Conservation (phyloP, 2,797 vertebrate species). For the Cheracebus regulus region DNA sequence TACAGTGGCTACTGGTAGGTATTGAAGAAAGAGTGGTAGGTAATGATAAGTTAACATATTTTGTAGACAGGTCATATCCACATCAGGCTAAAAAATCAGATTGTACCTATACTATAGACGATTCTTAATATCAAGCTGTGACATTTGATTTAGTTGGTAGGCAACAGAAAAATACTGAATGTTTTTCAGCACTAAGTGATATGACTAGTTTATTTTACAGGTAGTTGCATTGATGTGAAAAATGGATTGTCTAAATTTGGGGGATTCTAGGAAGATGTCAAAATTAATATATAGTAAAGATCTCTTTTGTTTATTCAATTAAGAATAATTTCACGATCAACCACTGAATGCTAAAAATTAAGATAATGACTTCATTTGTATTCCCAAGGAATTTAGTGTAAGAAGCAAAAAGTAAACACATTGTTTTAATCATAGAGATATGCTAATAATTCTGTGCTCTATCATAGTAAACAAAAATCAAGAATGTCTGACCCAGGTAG, state of each 20-base stretch:
- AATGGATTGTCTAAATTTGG: neutral
- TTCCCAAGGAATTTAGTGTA: neutral
- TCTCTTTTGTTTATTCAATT: neutral
- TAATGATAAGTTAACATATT: neutral
- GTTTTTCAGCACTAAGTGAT: neutral
- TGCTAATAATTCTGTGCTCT: neutral
- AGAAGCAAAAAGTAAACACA: neutral
- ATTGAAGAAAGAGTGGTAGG: neutral
- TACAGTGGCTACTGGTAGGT: neutral
- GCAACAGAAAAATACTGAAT: neutral
- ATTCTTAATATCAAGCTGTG: neutral
- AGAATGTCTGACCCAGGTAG: neutral
- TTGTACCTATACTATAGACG: neutral
- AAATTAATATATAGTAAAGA: neutral
- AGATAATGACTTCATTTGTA: neutral
- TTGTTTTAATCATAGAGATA: neutral
- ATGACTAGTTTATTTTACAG: neutral
- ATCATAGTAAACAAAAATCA: neutral
- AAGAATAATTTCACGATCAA: neutral
- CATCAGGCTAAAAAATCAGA: neutral
- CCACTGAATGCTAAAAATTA: neutral
- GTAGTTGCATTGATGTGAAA: neutral
- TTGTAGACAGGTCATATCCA: neutral
- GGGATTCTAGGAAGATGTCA: neutral
- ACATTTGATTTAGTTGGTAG: neutral